phyloP scores from a whole-genome alignment of 2,113 vertebrate species.

The Triplophysa rosa region DNA sequence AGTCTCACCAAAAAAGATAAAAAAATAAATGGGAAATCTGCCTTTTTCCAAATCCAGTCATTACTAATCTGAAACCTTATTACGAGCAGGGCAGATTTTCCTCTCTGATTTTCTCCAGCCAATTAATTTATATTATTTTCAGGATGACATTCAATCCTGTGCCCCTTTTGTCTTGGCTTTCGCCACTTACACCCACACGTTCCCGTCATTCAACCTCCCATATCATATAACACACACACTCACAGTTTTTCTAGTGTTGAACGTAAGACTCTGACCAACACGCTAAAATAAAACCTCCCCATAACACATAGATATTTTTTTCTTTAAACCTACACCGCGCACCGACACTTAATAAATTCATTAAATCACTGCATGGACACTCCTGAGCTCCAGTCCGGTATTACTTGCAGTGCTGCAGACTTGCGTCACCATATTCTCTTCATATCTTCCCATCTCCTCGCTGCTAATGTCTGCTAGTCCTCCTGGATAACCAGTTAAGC shows the following conservation, averaged over 20 bases:
- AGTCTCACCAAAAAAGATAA: constrained; percentile 55
- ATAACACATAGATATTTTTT: constrained; percentile 46
- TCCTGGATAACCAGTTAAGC: constrained; percentile 54
- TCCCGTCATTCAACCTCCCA: constrained; percentile 35
- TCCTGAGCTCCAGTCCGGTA: not conserved
- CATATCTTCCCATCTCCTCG: constrained; percentile 27
- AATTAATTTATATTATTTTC: constrained; percentile 66
- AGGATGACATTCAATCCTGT: constrained; percentile 59
- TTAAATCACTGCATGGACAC: constrained; percentile 65
- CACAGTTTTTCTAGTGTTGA: constrained; percentile 55
- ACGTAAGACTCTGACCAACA: constrained; percentile 49
- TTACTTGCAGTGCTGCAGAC: not conserved
- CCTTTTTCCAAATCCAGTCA: constrained; percentile 56
- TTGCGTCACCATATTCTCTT: constrained; percentile 29
- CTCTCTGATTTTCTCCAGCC: constrained; percentile 62
- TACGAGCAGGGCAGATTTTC: constrained; percentile 63
- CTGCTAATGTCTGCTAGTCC: constrained; percentile 43
- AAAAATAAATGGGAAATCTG: constrained; percentile 49
- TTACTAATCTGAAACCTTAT: constrained; percentile 64
- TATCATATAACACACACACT: constrained; percentile 37
- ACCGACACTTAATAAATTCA: constrained; percentile 62
- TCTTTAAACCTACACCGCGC: constrained; percentile 35
- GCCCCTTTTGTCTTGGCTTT: constrained; percentile 52
- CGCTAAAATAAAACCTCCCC: constrained; percentile 45
- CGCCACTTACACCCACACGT: constrained; percentile 53